phyloP scores from a whole-genome alignment of 2,113 vertebrate species.

The Leucopsar rothschildi region DNA sequence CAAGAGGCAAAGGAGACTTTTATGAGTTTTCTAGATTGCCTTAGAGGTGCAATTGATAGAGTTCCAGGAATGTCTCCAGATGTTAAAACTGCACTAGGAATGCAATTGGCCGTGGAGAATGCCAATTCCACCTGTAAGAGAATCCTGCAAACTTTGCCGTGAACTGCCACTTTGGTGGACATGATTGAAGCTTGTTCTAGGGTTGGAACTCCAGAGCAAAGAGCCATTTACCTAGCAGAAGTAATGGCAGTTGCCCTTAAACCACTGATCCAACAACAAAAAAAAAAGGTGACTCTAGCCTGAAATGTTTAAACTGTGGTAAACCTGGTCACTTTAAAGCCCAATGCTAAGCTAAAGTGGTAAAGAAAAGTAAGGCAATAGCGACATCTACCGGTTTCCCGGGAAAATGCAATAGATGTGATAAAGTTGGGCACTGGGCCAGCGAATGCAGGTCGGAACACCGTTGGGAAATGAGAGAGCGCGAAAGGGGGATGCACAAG shows the following conservation, averaged over 20 bases:
- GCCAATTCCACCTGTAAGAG: no score
- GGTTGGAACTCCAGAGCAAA: background rate
- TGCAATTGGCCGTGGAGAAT: no score
- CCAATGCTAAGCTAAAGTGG: rapidly evolving
- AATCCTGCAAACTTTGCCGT: no score
- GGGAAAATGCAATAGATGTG: background rate
- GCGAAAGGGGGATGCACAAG: background rate
- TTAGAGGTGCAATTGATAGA: no score
- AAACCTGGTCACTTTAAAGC: background rate
- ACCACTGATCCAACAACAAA: background rate
- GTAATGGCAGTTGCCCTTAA: background rate
- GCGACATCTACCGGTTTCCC: no score
- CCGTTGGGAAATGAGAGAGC: no score
- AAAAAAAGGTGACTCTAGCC: background rate
- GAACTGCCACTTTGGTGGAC: background rate
- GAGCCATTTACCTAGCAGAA: background rate
- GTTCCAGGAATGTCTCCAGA: no score
- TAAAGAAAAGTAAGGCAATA: background rate
- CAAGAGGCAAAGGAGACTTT: no score
- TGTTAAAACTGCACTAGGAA: no score
- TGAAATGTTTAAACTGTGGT: background rate
- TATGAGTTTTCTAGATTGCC: no score
- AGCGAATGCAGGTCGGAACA: background rate
- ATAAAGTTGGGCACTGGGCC: background rate
- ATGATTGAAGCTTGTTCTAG: background rate